Base-by-base conservation (phyloP, 2,113 vertebrate species). In the Reinhardtius hippoglossoides region DNA sequence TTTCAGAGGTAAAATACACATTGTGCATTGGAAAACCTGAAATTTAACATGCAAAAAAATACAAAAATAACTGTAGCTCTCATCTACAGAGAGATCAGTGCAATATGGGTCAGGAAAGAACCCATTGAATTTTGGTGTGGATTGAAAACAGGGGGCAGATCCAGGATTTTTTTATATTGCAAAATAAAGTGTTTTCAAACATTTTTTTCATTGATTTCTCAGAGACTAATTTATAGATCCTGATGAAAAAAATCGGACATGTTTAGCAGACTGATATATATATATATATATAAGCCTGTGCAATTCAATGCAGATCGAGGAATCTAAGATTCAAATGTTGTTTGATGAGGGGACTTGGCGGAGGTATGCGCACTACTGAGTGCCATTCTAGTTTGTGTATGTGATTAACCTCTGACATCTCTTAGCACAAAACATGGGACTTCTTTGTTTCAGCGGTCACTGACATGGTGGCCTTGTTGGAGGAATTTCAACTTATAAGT, bases 371-470 rank as follows among this genome's bases (percentile, higher is more conserved):
- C 1, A 3, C 40, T 13, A 42, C 40, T 42, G 40, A 42, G 9
- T 37, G 13, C 40, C 13, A 18, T 59, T 16, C 37, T 71, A 62
- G 21, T 26, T 24, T 52, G 24, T 62, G 56, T 59, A 40, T 20
- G 20, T 71, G 48, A 81, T 62, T 20, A 56, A 42, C 27, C 46
- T 42, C 40, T 42, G 10, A 42, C 16, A 63, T 71, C 5, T 73
- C 27, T 66, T 40, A 15, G 50, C 35, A 46, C 50, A n/a, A 52
- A 20, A n/a, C 20, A 8, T 52, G 8, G 13, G 31, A n/a, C 18
- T 26, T 70, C 14, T 59, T 56, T 37, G 21, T 70, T 78, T 59
- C 64, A 21, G 44, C 59, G 35, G 73, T 80, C 55, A 23, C 57
- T 72, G 1, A 7, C 31, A 31, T 31, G 16, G 54, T 46, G n/a